Percentiles rank a stretch among this genome's conserved stretches.
phyloP scores from a whole-genome alignment of 2,113 vertebrate species.

The Rhinoderma darwinii region DNA sequence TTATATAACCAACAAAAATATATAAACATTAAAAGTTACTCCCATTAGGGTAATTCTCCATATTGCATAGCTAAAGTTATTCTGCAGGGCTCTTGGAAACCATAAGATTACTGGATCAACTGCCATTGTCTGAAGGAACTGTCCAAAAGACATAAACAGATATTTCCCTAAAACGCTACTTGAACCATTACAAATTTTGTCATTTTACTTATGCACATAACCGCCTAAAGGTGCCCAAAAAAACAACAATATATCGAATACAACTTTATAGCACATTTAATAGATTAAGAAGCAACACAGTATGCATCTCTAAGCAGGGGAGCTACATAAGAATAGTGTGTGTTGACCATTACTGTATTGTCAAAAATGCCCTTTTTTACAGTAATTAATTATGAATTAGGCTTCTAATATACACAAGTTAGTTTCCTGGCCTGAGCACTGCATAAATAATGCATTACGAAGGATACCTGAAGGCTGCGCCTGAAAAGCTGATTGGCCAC shows the following conservation, averaged over 20 bases:
- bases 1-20: no score
- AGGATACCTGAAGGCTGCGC: slow-evolving; percentile 81
- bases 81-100: not conserved
- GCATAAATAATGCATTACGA: slow-evolving; percentile 79
- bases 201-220: not conserved
- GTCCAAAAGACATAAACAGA: not conserved
- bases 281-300: not conserved
- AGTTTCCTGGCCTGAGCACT: slow-evolving; percentile 77
- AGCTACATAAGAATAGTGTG: not conserved
- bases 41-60: not conserved
- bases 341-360: slow-evolving; percentile 65
- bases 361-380: slow-evolving; percentile 71
- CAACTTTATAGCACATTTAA: not conserved
- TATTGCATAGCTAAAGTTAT: not conserved
- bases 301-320: not conserved
- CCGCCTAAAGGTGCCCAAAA: not conserved
- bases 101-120: not conserved
- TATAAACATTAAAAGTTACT: no score
- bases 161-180: not conserved
- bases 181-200: not conserved
- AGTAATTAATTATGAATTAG: slow-evolving; percentile 87
- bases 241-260: not conserved
- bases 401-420: slow-evolving; percentile 81
- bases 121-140: not conserved
- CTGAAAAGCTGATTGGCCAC: slow-evolving; percentile 82